A percentile compares a stretch with the other conserved stretches of the same genome.
Evolutionary conservation across 2,888 invertebrate genomes (phyloP).

Genomic region (Exephanes ischioxanthus): DNA sequence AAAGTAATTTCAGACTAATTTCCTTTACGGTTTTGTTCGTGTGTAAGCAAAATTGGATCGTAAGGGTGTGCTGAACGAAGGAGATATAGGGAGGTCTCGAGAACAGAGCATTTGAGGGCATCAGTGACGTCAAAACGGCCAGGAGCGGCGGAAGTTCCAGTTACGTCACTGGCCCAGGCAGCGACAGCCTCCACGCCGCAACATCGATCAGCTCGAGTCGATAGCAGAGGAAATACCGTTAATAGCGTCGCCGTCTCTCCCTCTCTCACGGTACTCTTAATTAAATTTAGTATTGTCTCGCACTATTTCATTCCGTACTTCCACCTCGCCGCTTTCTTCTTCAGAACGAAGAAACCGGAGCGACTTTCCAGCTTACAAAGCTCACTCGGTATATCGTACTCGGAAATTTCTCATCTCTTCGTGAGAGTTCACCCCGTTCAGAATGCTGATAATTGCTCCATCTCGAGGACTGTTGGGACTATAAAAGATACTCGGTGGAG

Average conservation of each 20-base stretch:
- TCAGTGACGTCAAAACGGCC: slow-evolving; percentile 79
- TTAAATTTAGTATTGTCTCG: slow-evolving; percentile 66
- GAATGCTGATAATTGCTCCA: slow-evolving; percentile 1
- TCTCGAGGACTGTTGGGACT: neutral
- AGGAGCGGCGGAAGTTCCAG: slow-evolving; percentile 78
- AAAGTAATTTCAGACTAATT: neutral
- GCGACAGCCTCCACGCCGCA: slow-evolving; percentile 76
- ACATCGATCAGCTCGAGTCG: slow-evolving; percentile 77
- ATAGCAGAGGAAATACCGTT: slow-evolving; percentile 68
- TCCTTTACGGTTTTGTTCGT: neutral
- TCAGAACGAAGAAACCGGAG: slow-evolving; percentile 11
- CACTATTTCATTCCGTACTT: slow-evolving; percentile 53
- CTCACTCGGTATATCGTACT: slow-evolving; percentile 1
- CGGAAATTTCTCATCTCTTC: slow-evolving; percentile 2
- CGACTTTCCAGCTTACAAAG: slow-evolving; percentile 22
- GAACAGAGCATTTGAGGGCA: slow-evolving; percentile 81
- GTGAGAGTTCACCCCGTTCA: slow-evolving; percentile 3
- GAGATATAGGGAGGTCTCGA: slow-evolving; percentile 33
- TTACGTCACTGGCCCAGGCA: slow-evolving; percentile 79
- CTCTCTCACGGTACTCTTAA: slow-evolving; percentile 60
- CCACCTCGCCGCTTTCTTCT: neutral
- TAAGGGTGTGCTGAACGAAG: neutral
- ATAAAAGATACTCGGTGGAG: neutral
- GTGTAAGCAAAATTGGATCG: neutral
- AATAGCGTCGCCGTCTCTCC: slow-evolving; percentile 63